Evolutionary conservation across 2,797 vertebrate species (phyloP).

Genomic region (Margarornis squamiger): DNA sequence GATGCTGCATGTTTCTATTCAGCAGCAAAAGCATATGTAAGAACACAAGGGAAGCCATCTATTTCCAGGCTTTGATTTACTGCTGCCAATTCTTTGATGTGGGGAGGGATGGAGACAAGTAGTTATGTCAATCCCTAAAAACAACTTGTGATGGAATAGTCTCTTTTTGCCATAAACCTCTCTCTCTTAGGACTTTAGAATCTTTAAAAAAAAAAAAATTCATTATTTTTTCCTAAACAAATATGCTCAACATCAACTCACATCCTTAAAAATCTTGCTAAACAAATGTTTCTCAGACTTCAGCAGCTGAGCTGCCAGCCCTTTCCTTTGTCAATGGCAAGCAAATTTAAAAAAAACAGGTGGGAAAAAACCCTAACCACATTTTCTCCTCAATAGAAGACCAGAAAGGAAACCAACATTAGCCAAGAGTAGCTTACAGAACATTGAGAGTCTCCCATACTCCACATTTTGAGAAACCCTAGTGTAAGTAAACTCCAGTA

Average conservation of each 20-base stretch:
- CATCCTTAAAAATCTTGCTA: neutral
- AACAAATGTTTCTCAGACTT: neutral
- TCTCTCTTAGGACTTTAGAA: neutral
- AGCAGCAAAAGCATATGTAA: neutral
- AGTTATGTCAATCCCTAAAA: neutral
- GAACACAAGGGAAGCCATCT: neutral
- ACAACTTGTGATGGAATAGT: neutral
- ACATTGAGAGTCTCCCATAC: neutral
- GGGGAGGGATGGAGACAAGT: neutral
- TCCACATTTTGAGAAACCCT: neutral
- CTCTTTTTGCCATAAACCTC: neutral
- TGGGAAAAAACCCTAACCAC: fast-evolving
- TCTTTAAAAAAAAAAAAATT: neutral
- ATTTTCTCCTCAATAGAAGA: neutral
- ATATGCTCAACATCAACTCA: neutral
- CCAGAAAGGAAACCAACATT: neutral
- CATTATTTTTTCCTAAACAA: neutral
- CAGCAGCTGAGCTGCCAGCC: neutral
- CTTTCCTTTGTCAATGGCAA: neutral
- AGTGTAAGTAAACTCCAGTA: neutral
- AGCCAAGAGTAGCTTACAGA: neutral
- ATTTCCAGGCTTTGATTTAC: conserved; percentile 18
- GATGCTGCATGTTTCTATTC: neutral
- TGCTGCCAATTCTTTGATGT: neutral
- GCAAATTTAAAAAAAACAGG: neutral